These are phyloP conservation scores for Ancistrus triradiatus DNA, from an alignment of 2,113 vertebrate genomes.

Conservation along the genomic window DNA sequence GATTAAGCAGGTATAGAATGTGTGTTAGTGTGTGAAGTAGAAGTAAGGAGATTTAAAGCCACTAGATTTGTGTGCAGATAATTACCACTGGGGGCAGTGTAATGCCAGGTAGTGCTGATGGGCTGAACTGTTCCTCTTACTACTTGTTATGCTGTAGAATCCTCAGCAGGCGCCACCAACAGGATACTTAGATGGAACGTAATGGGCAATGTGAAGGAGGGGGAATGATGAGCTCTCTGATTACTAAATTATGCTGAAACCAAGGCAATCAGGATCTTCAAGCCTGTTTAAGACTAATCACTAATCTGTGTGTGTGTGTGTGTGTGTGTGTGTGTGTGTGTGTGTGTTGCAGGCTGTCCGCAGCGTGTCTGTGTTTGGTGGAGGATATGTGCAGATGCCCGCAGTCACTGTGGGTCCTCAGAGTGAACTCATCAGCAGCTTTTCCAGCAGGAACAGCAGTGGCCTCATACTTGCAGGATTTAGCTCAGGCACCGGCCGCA, in stretches of 20 bases:
- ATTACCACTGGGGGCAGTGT: no score
- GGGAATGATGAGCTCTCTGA: background rate
- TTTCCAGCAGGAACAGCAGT: conserved; percentile 78
- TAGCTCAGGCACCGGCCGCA: conserved; percentile 46
- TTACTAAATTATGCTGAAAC: background rate
- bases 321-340: background rate
- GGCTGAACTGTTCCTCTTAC: no score
- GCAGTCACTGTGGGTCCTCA: conserved; percentile 69
- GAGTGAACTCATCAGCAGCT: conserved; percentile 78
- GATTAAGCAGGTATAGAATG: no score
- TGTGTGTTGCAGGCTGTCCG: conserved; percentile 73
- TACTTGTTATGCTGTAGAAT: no score
- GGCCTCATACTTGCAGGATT: conserved; percentile 84
- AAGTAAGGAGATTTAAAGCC: no score
- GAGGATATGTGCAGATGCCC: conserved; percentile 78
- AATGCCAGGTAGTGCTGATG: no score
- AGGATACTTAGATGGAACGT: no score
- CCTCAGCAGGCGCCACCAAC: no score
- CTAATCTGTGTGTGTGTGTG: background rate
- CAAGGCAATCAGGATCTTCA: background rate
- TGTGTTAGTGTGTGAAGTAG: no score
- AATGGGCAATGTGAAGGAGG: background rate
- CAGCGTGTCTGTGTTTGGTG: conserved; percentile 74
- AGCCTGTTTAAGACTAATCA: background rate
- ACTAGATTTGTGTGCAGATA: no score